Evolutionary conservation across 2,888 invertebrate species (phyloP).

Genomic region (Auanema freiburgensis): DNA sequence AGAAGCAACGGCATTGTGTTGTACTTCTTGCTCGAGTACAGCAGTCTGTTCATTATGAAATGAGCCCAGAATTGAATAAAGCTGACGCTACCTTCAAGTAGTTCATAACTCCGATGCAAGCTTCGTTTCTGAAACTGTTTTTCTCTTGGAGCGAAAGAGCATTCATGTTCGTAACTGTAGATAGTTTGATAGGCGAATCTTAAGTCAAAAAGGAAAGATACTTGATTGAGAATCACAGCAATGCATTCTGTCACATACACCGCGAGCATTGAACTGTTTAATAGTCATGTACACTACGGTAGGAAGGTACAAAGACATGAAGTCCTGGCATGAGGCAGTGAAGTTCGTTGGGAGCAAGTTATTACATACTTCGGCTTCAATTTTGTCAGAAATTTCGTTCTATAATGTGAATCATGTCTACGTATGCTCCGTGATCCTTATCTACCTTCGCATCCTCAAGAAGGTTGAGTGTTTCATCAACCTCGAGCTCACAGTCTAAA

Average conservation of each 20-base stretch:
- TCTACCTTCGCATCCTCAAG: constrained; percentile 19
- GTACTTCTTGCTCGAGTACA: constrained; percentile 5
- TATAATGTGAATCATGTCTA: too few species aligned
- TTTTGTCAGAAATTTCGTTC: too few species aligned
- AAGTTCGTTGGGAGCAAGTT: constrained; percentile 43
- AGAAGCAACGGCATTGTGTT: constrained; percentile 17
- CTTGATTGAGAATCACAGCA: constrained; percentile 9
- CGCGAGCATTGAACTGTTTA: constrained; percentile 38
- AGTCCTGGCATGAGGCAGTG: constrained; percentile 48
- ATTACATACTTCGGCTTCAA: too few species aligned
- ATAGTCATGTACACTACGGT: constrained; percentile 52
- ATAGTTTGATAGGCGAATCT: too few species aligned
- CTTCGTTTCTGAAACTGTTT: background rate
- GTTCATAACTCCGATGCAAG: too few species aligned
- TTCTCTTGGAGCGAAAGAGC: background rate
- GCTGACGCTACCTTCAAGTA: too few species aligned
- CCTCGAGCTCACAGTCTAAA: constrained; percentile 41
- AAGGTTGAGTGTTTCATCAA: constrained; percentile 29
- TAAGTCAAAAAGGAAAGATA: background rate
- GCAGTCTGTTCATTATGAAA: too few species aligned
- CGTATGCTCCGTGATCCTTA: too few species aligned
- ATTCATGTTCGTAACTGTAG: background rate
- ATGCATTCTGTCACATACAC: constrained; percentile 29
- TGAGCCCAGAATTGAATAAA: too few species aligned
- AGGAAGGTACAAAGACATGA: constrained; percentile 51